Evolutionary conservation across 2,113 vertebrate species (phyloP).

Genomic region (Xenopus tropicalis): DNA sequence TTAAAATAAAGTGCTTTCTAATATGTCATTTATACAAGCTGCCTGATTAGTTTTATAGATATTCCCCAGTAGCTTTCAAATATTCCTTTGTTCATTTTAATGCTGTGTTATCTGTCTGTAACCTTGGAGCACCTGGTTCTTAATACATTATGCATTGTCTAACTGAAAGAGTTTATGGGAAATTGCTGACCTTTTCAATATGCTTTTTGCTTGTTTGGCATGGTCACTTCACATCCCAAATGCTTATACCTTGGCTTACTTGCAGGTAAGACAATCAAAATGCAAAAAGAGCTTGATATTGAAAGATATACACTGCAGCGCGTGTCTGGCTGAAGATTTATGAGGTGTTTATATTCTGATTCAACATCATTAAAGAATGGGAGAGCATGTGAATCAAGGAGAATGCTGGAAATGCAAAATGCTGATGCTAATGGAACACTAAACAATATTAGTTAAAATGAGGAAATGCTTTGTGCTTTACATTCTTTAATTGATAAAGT

Average conservation of each 20-base stretch:
- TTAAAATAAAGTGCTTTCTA: constrained; percentile 17
- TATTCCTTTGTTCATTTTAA: not conserved
- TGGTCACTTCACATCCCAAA: constrained; percentile 31
- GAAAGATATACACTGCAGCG: constrained; percentile 11
- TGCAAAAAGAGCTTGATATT: constrained; percentile 20
- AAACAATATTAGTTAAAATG: too few species aligned
- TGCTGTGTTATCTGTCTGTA: constrained; percentile 30
- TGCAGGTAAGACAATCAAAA: constrained; percentile 26
- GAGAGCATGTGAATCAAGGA: constrained; percentile 5
- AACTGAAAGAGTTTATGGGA: constrained; percentile 35
- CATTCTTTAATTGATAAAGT: too few species aligned
- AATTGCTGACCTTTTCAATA: constrained; percentile 43
- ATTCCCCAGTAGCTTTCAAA: constrained; percentile 1
- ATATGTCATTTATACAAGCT: constrained; percentile 9
- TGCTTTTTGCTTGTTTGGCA: constrained; percentile 28
- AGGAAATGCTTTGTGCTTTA: too few species aligned
- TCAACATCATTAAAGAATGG: constrained; percentile 30
- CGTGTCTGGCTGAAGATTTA: constrained; percentile 35
- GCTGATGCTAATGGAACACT: not conserved
- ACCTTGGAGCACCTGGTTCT: constrained; percentile 24
- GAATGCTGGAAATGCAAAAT: constrained; percentile 9
- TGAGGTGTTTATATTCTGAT: constrained; percentile 35
- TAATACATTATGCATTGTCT: constrained; percentile 39
- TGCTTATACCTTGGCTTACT: constrained; percentile 23
- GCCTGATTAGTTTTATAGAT: constrained; percentile 10